phyloP scores from a whole-genome alignment of 2,797 vertebrate genomes.

The Eutrigla gurnardus region DNA sequence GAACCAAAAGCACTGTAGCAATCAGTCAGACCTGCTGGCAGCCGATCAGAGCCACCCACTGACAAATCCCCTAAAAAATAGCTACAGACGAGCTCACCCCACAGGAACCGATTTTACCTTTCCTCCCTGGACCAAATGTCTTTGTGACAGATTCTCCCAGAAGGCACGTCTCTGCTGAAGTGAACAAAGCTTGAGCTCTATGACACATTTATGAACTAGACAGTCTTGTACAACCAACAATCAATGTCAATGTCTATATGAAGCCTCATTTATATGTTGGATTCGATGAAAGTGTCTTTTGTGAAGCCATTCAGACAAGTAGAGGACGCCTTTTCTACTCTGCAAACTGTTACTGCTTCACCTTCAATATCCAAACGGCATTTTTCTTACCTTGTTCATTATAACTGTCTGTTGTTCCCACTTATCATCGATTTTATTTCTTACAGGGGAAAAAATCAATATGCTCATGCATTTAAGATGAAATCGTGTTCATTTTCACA shows the following conservation, averaged over 20 bases:
- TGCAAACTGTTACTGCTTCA: not conserved
- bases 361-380: not conserved
- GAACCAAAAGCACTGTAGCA: not conserved
- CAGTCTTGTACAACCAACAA: not conserved
- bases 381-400: not conserved
- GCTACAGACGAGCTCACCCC: not conserved
- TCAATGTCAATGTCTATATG: not conserved
- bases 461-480: constrained; percentile 11
- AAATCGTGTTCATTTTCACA: constrained; percentile 40
- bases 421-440: constrained; percentile 1
- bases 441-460: constrained; percentile 38
- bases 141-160: not conserved
- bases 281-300: not conserved
- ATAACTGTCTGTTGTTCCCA: constrained; percentile 5
- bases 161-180: not conserved
- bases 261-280: not conserved
- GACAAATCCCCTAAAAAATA: not conserved
- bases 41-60: not conserved
- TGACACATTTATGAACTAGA: not conserved
- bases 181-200: not conserved
- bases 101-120: not conserved
- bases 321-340: not conserved
- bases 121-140: not conserved
- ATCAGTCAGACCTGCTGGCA: not conserved
- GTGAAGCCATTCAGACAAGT: not conserved